phyloP scores from a whole-genome alignment of 2,888 invertebrate genomes.

The Pecten maximus region DNA sequence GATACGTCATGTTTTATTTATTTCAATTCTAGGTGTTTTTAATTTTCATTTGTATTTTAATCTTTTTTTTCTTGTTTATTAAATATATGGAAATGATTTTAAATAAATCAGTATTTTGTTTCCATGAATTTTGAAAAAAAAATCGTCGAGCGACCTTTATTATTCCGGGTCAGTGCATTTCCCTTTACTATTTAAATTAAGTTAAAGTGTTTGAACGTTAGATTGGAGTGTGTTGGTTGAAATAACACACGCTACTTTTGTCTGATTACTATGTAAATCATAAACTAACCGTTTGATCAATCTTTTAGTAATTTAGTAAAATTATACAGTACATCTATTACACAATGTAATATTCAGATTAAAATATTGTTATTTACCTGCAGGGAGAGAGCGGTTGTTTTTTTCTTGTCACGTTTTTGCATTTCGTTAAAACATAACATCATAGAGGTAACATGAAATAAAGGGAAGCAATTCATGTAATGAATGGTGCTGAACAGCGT shows the following conservation, averaged over 20 bases:
- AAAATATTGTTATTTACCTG: conserved; percentile 20
- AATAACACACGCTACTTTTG: not conserved
- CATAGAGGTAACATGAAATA: not conserved
- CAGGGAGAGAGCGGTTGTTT: conserved; percentile 31
- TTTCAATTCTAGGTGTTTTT: conserved; percentile 25
- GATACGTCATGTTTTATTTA: conserved; percentile 18
- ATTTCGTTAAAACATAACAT: conserved; percentile 14
- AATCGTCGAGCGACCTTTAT: not conserved
- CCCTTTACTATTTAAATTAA: not conserved
- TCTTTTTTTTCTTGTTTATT: conserved; percentile 27
- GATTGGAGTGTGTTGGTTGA: not conserved
- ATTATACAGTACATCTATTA: conserved; percentile 18
- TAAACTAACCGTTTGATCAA: not conserved
- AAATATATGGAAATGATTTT: not conserved
- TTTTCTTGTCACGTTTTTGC: conserved; percentile 15
- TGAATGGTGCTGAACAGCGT: not conserved
- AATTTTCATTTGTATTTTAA: conserved; percentile 31
- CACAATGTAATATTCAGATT: conserved; percentile 17
- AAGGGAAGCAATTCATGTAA: conserved; percentile 13
- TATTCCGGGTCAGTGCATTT: not conserved
- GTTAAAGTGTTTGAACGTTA: not conserved
- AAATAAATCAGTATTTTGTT: not conserved
- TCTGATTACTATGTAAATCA: not conserved
- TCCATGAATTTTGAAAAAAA: not conserved
- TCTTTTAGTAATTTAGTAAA: conserved; percentile 11